phyloP scores from a whole-genome alignment of 1,140 invertebrate genomes.

The Lethocerus indicus region DNA sequence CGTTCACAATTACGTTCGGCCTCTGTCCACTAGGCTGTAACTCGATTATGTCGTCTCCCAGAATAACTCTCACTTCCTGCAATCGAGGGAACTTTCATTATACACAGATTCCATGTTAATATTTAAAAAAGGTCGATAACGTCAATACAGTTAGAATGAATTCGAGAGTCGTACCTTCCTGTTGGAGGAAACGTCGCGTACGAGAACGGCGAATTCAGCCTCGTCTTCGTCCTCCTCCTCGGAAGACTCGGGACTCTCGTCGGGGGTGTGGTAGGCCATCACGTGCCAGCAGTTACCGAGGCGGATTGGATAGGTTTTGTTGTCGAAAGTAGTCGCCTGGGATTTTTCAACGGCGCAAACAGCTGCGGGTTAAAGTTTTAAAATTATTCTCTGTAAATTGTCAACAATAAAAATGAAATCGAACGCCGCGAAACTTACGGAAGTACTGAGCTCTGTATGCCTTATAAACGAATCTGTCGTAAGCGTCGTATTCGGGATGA shows the following conservation, averaged over 20 bases:
- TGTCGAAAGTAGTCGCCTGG: slow-evolving; percentile 39
- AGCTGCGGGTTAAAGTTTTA: slow-evolving; percentile 27
- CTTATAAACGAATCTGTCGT: slow-evolving; percentile 24
- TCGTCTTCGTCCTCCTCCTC: background rate
- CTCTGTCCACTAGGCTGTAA: slow-evolving; percentile 16
- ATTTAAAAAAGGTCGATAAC: slow-evolving; percentile 26
- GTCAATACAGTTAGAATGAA: background rate
- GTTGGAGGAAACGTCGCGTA: slow-evolving; percentile 20
- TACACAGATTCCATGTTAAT: background rate
- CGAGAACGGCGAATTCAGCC: slow-evolving; percentile 22
- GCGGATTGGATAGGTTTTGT: slow-evolving; percentile 31
- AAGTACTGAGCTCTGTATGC: slow-evolving; percentile 22
- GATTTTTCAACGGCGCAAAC: slow-evolving; percentile 37
- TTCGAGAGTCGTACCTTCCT: slow-evolving; percentile 18
- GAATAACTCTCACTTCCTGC: slow-evolving; percentile 19
- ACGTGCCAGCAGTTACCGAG: slow-evolving; percentile 40
- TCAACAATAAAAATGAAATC: slow-evolving; percentile 39
- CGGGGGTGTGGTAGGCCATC: slow-evolving; percentile 30
- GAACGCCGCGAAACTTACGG: slow-evolving; percentile 42
- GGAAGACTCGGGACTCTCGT: slow-evolving; percentile 17
- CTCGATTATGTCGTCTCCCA: slow-evolving; percentile 20
- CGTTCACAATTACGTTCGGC: slow-evolving; percentile 15
- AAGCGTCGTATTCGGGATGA: slow-evolving; percentile 25
- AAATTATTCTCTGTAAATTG: slow-evolving; percentile 31
- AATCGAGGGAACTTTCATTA: background rate